Percentiles rank a stretch among this genome's conserved stretches.
Evolutionary conservation across 1,140 invertebrate genomes (phyloP).

Genomic region (Bombyx mori): ASM3026992v2 NC_085129.1:11285001-11285500

Average conservation of each 20-base stretch:
- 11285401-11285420: constrained; percentile 24
- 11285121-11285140: constrained; percentile 21
- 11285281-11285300: background rate
- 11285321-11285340: constrained; percentile 28
- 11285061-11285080: constrained; percentile 19
- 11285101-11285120: constrained; percentile 23
- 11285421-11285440: constrained; percentile 25
- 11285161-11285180: constrained; percentile 35
- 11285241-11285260: no score
- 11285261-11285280: background rate
- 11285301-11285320: background rate
- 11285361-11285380: constrained; percentile 36
- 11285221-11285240: no score
- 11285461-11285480: constrained; percentile 9
- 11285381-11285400: constrained; percentile 39
- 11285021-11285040: constrained; percentile 9
- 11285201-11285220: constrained; percentile 24
- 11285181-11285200: constrained; percentile 34
- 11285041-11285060: constrained; percentile 32
- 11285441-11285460: constrained; percentile 24
- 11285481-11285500: background rate
- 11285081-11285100: constrained; percentile 19
- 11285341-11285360: constrained; percentile 41
- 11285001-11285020: background rate
- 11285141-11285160: constrained; percentile 30